These are phyloP conservation scores for Nesospiza acunhae DNA, from an alignment of 2,113 vertebrate genomes.

Conservation along the genomic window DNA sequence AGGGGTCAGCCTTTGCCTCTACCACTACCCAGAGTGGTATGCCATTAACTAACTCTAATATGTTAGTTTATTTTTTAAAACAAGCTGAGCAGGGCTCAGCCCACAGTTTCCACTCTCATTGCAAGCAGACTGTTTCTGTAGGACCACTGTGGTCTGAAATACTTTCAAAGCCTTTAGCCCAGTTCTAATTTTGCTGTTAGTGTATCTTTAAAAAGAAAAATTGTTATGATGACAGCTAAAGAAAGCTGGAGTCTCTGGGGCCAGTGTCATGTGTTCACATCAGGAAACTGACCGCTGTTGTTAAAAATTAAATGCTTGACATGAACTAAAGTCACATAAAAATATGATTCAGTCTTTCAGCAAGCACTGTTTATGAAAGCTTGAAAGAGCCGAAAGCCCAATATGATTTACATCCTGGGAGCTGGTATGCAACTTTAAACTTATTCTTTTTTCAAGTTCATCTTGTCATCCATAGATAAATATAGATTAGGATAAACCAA, in stretches of 20 bases:
- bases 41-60: background rate
- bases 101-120: background rate
- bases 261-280: background rate
- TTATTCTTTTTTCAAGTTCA: constrained; percentile 81
- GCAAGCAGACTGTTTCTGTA: background rate
- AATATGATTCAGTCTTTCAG: constrained; percentile 54
- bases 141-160: constrained; percentile 22
- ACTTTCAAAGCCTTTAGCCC: constrained; percentile 37
- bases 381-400: constrained; percentile 40
- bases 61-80: background rate
- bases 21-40: background rate
- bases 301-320: constrained; percentile 62
- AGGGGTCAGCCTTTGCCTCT: background rate
- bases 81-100: background rate
- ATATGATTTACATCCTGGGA: constrained; percentile 69
- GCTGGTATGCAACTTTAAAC: constrained; percentile 69
- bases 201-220: constrained; percentile 43
- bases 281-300: constrained; percentile 47
- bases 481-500: constrained; percentile 90
- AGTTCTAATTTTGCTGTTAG: constrained; percentile 40
- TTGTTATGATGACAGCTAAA: constrained; percentile 41
- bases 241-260: constrained; percentile 35
- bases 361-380: constrained; percentile 51
- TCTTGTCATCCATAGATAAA: constrained; percentile 88
- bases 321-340: constrained; percentile 52